Conservation (phyloP, 2,113 vertebrate genomes). For the Gorsachius goisagi region DNA sequence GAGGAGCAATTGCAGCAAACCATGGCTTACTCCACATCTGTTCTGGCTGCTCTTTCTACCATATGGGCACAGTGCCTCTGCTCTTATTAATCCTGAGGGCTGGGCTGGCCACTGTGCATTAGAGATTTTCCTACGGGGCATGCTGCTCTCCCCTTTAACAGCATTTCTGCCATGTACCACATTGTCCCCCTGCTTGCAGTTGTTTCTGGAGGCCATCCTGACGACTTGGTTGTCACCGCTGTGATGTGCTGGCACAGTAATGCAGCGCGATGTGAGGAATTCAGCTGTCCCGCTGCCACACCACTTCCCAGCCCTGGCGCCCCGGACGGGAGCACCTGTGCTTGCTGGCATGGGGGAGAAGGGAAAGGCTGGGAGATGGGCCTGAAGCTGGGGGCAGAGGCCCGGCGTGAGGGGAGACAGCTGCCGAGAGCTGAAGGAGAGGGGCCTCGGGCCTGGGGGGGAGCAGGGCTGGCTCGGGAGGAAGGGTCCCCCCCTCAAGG, state of each 20-base stretch:
- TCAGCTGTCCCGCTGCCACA: accelerated
- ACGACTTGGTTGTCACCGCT: neutral
- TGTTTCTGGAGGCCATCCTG: neutral
- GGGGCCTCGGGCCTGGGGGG: accelerated
- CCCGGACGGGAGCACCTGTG: accelerated
- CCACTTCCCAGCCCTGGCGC: accelerated
- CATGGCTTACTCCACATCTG: neutral
- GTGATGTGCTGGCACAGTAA: neutral
- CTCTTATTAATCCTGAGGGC: neutral
- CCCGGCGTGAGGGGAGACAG: accelerated
- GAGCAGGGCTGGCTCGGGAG: neutral
- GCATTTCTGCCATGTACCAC: accelerated
- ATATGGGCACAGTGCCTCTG: accelerated
- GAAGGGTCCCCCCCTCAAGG: accelerated
- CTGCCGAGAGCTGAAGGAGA: neutral
- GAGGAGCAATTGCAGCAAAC: neutral
- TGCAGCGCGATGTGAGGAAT: neutral
- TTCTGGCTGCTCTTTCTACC: neutral
- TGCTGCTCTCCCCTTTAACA: neutral
- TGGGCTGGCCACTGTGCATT: accelerated
- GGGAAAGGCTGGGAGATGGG: neutral
- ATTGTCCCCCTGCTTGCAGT: accelerated
- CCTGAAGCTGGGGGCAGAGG: neutral
- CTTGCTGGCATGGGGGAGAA: neutral
- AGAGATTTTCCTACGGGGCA: neutral